Conservation (phyloP, 2,888 invertebrate genomes). For the Phasia obesa region DNA sequence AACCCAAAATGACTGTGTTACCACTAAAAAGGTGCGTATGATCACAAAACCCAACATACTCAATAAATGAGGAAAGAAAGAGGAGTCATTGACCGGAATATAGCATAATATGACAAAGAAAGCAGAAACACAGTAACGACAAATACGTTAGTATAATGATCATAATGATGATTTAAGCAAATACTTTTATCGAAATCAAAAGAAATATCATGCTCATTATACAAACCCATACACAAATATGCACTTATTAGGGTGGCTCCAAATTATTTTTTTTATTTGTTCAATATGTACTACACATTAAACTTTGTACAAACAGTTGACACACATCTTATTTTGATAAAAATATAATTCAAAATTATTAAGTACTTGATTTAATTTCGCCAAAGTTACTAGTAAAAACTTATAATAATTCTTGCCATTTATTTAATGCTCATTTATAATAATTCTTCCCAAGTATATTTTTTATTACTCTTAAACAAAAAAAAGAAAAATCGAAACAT, state of each 20-base stretch:
- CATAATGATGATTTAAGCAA: conserved; percentile 16
- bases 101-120: conserved; percentile 36
- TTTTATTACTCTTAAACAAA: no score
- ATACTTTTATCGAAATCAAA: background rate
- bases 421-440: no score
- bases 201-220: background rate
- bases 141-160: conserved; percentile 18
- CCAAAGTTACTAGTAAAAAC: no score
- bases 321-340: no score
- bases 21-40: conserved; percentile 22
- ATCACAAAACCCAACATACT: conserved; percentile 1
- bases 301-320: no score
- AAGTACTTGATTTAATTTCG: no score
- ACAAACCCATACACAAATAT: background rate
- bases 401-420: no score
- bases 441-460: no score
- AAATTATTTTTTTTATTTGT: no score
- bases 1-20: conserved; percentile 16
- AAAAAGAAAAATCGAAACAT: no score
- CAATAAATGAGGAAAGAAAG: conserved; percentile 15
- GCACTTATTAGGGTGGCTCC: background rate
- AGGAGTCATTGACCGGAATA: conserved; percentile 47
- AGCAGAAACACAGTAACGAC: conserved; percentile 24
- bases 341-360: no score
- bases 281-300: no score